Base-by-base conservation (phyloP, 2,113 vertebrate genomes). In the Lichenostomus cassidix region DNA sequence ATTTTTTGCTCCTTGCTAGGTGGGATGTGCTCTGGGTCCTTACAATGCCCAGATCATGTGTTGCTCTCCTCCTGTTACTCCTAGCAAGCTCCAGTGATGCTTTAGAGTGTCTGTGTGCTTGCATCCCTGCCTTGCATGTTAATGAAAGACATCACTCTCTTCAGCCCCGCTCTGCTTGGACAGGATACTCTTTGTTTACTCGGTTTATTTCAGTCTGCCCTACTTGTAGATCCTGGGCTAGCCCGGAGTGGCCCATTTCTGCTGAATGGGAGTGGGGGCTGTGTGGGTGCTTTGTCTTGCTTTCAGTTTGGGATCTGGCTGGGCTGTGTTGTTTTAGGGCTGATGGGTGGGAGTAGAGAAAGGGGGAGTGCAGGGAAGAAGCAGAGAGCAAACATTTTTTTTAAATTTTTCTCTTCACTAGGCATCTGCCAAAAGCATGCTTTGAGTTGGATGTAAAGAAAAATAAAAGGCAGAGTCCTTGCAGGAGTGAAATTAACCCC, bases 91-190 rank as follows among this genome's bases (percentile, higher is more conserved):
- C 80, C 69, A 98, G 97, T 91, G 97, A 97, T 92, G 97, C 97
- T 98, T 97, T 97, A 96, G 98, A 96, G 95, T 94, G 98, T 94
- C 97, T 98, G 97, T 73, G 69, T 94, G 95, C 87, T 96, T 96
- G 97, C 94, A 92, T 97, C 74, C 96, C 97, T 97, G 98, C 98
- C 98, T 98, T 98, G 98, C 98, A 98, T 99, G 98, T 98, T 98
- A 98, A 98, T 98, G 98, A 98, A 97, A 95, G 94, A 87, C 97
- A 96, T 95, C 91, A 76, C 97, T 98, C 98, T 97, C 82, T 95
- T 97, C 96, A 98, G 97, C 96, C 97, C 96, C 95, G 98, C 90
- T 95, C 97, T 67, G 87, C 97, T 75, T 87, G 97, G 98, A 98
- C 98, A 98, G 97, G 97, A 97, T 97, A 95, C 94, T 96, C 98